Evolutionary conservation across 2,888 invertebrate genomes (phyloP).

Genomic region (Blomia tropicalis): DNA sequence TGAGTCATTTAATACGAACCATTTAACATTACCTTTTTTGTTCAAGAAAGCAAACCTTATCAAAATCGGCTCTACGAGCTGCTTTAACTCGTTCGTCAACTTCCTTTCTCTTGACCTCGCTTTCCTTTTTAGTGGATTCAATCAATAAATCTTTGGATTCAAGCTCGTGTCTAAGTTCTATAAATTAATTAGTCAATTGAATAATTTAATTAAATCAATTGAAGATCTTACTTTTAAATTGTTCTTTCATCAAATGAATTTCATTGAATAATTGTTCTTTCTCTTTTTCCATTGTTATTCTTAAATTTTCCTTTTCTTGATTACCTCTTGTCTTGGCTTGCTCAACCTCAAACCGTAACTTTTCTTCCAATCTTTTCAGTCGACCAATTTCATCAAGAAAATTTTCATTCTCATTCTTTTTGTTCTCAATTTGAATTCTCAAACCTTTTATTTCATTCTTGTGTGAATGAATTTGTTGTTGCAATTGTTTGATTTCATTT

Average conservation of each 20-base stretch:
- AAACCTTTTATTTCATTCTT: conserved; percentile 10
- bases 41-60: conserved; percentile 14
- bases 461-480: not conserved
- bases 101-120: conserved; percentile 2
- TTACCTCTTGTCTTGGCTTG: not conserved
- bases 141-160: not conserved
- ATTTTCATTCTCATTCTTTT: conserved; percentile 6
- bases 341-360: not conserved
- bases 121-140: not conserved
- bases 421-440: not conserved
- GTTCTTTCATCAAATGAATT: not conserved
- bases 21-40: conserved; percentile 13
- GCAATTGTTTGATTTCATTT: not conserved
- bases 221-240: conserved; percentile 11
- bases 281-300: not conserved
- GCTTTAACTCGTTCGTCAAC: not conserved
- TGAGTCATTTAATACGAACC: not conserved
- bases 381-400: not conserved
- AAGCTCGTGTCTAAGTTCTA: conserved; percentile 7
- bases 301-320: conserved; percentile 13
- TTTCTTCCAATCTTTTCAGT: not conserved
- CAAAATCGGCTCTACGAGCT: conserved; percentile 9
- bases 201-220: conserved; percentile 2
- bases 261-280: not conserved
- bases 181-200: not conserved